phyloP scores from a whole-genome alignment of 2,113 vertebrate species.

The Xyrauchen texanus region DNA sequence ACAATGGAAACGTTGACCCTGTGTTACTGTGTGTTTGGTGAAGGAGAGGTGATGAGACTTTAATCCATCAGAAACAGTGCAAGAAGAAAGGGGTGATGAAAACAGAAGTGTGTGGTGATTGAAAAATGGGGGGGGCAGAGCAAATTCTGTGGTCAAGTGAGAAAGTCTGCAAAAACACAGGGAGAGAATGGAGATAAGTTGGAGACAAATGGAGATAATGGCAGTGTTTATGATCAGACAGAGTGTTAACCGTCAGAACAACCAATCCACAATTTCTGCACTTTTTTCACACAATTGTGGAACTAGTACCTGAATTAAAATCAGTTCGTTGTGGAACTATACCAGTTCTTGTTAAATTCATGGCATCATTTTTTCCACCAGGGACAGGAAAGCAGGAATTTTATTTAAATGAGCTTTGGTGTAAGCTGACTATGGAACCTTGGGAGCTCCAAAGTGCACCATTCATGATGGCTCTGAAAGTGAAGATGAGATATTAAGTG shows the following conservation, averaged over 20 bases:
- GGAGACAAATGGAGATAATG: conserved; percentile 39
- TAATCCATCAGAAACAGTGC: conserved; percentile 35
- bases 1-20: conserved; percentile 27
- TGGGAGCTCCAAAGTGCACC: conserved; percentile 12
- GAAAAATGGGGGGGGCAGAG: conserved; percentile 29
- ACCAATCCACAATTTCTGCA: no score
- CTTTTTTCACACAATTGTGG: no score
- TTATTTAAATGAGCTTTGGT: no score
- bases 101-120: conserved; percentile 53
- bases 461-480: conserved; percentile 23
- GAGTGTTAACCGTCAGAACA: conserved; percentile 2
- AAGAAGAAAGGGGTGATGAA: conserved; percentile 39
- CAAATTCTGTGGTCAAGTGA: neutral
- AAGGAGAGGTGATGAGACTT: conserved; percentile 35
- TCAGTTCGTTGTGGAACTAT: no score
- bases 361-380: no score
- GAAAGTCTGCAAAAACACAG: conserved; percentile 31
- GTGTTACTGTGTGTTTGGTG: conserved; percentile 8
- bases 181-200: conserved; percentile 30
- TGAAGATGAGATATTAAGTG: conserved; percentile 54
- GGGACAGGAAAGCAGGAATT: no score
- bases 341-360: no score
- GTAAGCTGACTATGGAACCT: neutral
- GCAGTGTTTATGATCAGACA: conserved; percentile 25
- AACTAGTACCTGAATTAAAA: no score